phyloP scores from a whole-genome alignment of 2,888 invertebrate species.

The Polylopha cassiicola region DNA sequence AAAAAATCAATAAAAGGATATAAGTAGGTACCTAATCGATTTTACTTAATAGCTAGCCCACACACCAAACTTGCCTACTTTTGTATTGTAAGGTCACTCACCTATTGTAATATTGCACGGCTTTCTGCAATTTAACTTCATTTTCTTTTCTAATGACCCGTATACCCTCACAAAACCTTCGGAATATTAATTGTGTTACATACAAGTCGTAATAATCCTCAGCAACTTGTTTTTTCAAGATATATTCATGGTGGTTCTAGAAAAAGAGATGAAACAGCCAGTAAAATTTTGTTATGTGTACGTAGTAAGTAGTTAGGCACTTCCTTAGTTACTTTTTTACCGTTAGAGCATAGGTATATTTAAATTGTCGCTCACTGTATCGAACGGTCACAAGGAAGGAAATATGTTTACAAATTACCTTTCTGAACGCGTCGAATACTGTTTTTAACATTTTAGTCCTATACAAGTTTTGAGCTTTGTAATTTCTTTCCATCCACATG shows the following conservation, averaged over 20 bases:
- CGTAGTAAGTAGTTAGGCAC: too few relatives aligned
- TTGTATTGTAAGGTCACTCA: too few relatives aligned
- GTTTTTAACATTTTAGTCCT: constrained; percentile 65
- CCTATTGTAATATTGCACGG: constrained; percentile 69
- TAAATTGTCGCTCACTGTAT: too few relatives aligned
- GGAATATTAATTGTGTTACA: constrained; percentile 71
- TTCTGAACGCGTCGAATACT: constrained; percentile 65
- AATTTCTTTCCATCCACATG: constrained; percentile 70
- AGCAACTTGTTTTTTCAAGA: constrained; percentile 81
- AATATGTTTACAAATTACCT: constrained; percentile 53
- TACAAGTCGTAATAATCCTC: constrained; percentile 83
- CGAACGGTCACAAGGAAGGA: too few relatives aligned
- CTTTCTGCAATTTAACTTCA: constrained; percentile 63
- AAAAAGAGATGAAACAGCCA: constrained; percentile 22
- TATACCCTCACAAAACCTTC: constrained; percentile 65
- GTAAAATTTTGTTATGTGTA: neutral
- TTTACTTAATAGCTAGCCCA: too few relatives aligned
- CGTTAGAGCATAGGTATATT: too few relatives aligned
- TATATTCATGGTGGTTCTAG: constrained; percentile 63
- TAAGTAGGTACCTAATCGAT: neutral
- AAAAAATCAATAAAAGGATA: constrained; percentile 28
- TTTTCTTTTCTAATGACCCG: constrained; percentile 62
- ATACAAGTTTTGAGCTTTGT: constrained; percentile 76
- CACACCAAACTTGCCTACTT: too few relatives aligned
- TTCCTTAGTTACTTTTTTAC: too few relatives aligned